Conservation (phyloP, 2,113 vertebrate genomes). For the Phodopus roborovskii region DNA sequence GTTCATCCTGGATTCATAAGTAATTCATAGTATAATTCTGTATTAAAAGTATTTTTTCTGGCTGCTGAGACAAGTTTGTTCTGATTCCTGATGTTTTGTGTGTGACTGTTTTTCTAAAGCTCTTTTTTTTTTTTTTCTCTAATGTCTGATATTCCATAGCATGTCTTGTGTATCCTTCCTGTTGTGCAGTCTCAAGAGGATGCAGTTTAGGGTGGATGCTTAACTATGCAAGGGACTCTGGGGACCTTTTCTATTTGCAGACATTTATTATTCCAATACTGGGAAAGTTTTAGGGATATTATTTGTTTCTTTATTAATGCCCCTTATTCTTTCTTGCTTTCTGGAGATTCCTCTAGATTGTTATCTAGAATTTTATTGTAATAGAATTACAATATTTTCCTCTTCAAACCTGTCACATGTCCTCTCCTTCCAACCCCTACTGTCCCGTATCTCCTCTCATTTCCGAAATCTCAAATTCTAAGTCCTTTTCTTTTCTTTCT, state of each 20-base stretch:
- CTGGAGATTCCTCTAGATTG: background rate
- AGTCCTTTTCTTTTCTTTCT: background rate
- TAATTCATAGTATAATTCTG: constrained; percentile 21
- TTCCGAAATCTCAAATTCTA: background rate
- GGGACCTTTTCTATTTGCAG: background rate
- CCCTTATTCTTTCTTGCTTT: background rate
- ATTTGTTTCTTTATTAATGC: constrained; percentile 5
- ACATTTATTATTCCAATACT: background rate
- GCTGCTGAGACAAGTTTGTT: background rate
- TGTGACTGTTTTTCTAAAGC: constrained; percentile 17
- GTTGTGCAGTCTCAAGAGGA: background rate
- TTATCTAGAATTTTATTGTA: background rate
- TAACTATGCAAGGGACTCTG: background rate
- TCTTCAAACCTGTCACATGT: background rate
- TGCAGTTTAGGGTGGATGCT: background rate
- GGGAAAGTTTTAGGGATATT: background rate
- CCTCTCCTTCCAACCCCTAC: background rate
- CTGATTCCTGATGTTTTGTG: background rate
- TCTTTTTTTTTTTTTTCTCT: background rate
- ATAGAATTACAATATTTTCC: background rate
- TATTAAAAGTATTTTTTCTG: background rate
- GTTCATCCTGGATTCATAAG: background rate
- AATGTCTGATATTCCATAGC: background rate
- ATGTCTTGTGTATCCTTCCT: background rate
- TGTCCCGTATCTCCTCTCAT: background rate